Base-by-base conservation (phyloP, 2,888 invertebrate genomes). In the Cosmopolites sordidus region DNA sequence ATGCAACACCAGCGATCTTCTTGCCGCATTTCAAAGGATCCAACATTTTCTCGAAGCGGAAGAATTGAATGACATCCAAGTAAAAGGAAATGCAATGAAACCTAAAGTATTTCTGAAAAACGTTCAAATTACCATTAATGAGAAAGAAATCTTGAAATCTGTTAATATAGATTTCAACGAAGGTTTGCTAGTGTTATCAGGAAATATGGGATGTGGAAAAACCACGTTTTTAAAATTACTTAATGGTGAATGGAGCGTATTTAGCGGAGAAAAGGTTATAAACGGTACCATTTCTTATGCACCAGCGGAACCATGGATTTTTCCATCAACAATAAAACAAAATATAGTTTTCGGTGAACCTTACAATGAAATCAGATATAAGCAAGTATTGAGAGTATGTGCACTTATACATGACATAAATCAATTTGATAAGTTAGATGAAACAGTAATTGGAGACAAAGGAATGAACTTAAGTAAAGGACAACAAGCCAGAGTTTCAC, bases 381-480 rank as follows among this genome's bases (percentile, higher is more conserved):
- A 68, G 16, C 60, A 64, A 30, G 68, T 74, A 0, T 57, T 75
- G 22, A 59, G 61, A 1, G 74, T 75, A 1, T 79, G 79, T 59
- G 75, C 77, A 12, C 65, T 80, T 42, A 69, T 73, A 45, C 65
- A 70, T 63, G 84, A 85, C 64, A 69, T 84, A 48, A 72, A 63
- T 4, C 58, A 62, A 8, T 63, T 74, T 42, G 64, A 68, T 6
- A 58, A 67, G 16, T 69, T 70, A 0, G 75, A 75, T 54, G 58
- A 62, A 67, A 83, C 83, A 0, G 65, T 81, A 40, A 79, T 84
- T 1, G 83, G 84, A 1, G 83, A 84, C 59, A 73, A 80, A 47
- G 84, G 84, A 2, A 76, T 81, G 11, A 79, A 79, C 58, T 68
- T 85, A 43, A 82, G 81, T 64, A 83, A 83, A 40, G 83, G 83